phyloP scores from a whole-genome alignment of 2,113 vertebrate genomes.

The Scomber colias region DNA sequence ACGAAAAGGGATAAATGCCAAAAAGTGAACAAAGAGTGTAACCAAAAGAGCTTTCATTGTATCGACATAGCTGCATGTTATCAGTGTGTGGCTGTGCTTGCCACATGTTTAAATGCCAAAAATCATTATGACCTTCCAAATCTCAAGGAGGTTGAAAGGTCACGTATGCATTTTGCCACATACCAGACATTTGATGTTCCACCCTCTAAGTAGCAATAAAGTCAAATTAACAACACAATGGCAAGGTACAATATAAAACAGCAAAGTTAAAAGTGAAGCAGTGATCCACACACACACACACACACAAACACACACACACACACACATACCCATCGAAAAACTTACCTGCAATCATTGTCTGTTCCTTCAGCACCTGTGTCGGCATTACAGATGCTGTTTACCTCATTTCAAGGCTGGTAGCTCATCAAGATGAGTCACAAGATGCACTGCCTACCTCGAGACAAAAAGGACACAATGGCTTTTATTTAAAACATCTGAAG shows the following conservation, averaged over 20 bases:
- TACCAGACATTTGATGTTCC: background rate
- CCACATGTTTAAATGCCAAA: background rate
- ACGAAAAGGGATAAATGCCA: slow-evolving; percentile 18
- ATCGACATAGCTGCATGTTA: background rate
- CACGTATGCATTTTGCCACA: background rate
- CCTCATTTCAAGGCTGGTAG: slow-evolving; percentile 60
- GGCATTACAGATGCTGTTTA: slow-evolving; percentile 39
- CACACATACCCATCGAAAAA: background rate
- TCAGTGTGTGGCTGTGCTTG: background rate
- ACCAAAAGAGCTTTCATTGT: slow-evolving; percentile 9
- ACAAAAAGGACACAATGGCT: slow-evolving; percentile 16
- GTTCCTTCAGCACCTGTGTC: slow-evolving; percentile 16
- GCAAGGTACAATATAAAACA: background rate
- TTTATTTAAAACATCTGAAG: slow-evolving; percentile 39
- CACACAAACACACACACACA: background rate
- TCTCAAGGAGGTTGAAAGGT: no score
- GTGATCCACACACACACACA: background rate
- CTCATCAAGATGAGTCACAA: slow-evolving; percentile 54
- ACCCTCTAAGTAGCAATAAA: background rate
- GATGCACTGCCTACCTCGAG: slow-evolving; percentile 10
- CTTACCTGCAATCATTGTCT: slow-evolving; percentile 11
- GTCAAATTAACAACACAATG: background rate
- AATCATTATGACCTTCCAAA: background rate
- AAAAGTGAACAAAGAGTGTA: slow-evolving; percentile 29
- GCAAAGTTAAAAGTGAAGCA: background rate